Conservation (phyloP, 2,113 vertebrate species). For the Leptobrachium leishanense region DNA sequence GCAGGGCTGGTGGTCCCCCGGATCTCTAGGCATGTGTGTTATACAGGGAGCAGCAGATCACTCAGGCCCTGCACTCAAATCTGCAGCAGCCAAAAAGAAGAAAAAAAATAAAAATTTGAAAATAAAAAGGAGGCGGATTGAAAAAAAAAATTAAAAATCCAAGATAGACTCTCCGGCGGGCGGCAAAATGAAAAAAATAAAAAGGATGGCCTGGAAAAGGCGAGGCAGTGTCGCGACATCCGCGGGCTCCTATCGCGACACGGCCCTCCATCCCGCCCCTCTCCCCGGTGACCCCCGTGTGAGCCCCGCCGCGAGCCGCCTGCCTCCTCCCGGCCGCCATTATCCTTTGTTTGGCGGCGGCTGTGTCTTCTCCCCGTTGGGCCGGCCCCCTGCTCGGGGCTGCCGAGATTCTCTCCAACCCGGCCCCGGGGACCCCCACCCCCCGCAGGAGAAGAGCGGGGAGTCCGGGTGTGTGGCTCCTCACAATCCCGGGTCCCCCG, state of each 20-base stretch:
- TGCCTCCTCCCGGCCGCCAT: slow-evolving; percentile 69
- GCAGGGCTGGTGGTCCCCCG: no score
- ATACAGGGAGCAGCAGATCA: no score
- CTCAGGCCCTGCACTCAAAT: no score
- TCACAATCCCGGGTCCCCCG: slow-evolving; percentile 62
- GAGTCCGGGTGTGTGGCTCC: slow-evolving; percentile 65
- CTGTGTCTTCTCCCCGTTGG: background rate
- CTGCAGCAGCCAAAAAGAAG: no score
- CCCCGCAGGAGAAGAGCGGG: background rate
- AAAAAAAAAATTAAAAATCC: no score
- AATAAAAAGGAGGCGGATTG: background rate
- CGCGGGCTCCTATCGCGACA: slow-evolving; percentile 48
- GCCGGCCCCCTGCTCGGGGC: slow-evolving; percentile 37
- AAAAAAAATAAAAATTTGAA: background rate
- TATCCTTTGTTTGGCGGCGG: slow-evolving; percentile 69
- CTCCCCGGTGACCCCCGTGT: slow-evolving; percentile 39
- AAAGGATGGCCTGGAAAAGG: background rate
- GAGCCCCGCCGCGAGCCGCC: slow-evolving; percentile 62
- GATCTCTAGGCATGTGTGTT: no score
- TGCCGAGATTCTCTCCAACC: slow-evolving; percentile 60
- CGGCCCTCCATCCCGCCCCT: slow-evolving; percentile 13
- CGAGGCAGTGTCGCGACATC: background rate
- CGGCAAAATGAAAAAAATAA: background rate
- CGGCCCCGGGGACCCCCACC: slow-evolving; percentile 3
- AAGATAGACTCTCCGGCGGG: background rate